Evolutionary conservation across 2,113 vertebrate species (phyloP).

Genomic region (Corythaeola cristata): DNA sequence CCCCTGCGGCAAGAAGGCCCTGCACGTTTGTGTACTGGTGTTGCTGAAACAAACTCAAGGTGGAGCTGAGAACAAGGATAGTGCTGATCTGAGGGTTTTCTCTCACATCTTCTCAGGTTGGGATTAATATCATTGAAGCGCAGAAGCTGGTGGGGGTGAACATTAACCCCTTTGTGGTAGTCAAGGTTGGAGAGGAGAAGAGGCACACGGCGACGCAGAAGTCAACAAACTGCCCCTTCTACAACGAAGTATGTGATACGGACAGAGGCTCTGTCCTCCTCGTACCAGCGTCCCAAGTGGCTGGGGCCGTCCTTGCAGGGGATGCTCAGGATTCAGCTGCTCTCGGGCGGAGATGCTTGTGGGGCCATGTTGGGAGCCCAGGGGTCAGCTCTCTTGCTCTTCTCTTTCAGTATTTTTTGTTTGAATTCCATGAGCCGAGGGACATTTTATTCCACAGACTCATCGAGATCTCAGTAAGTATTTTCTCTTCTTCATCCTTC

Average conservation of each 20-base stretch:
- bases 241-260: slow-evolving; percentile 76
- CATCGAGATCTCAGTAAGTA: slow-evolving; percentile 86
- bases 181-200: slow-evolving; percentile 86
- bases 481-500: background rate
- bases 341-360: background rate
- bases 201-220: slow-evolving; percentile 83
- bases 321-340: background rate
- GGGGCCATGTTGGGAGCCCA: background rate
- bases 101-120: slow-evolving; percentile 74
- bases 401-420: slow-evolving; percentile 88
- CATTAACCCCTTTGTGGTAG: slow-evolving; percentile 89
- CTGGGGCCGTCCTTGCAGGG: background rate
- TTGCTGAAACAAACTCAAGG: background rate
- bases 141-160: slow-evolving; percentile 93
- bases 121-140: slow-evolving; percentile 89
- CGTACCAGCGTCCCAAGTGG: rapidly evolving
- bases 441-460: slow-evolving; percentile 88
- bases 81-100: background rate
- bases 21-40: background rate
- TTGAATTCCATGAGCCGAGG: slow-evolving; percentile 87
- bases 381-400: background rate
- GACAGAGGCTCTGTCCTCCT: background rate
- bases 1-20: background rate
- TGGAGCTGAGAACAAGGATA: background rate
- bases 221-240: slow-evolving; percentile 88